Conservation (phyloP, 2,888 invertebrate genomes). For the Fragum whitleyi region DNA sequence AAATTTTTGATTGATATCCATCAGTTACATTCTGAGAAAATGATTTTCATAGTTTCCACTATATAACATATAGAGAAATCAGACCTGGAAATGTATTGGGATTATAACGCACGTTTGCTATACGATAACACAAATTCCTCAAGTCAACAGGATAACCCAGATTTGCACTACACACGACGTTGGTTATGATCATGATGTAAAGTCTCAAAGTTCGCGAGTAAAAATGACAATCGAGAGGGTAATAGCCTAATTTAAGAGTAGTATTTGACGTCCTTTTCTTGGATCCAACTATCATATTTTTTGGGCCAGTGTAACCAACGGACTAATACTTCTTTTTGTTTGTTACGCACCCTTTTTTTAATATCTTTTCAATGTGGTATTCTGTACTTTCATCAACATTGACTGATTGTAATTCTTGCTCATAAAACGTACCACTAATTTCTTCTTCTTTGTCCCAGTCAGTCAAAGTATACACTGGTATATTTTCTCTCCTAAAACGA, state of each 20-base stretch:
- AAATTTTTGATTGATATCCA: no score
- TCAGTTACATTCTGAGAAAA: no score
- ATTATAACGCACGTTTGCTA: conserved; percentile 26
- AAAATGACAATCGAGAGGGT: neutral
- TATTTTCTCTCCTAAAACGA: conserved; percentile 30
- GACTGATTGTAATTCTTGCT: conserved; percentile 42
- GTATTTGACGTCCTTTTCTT: conserved; percentile 35
- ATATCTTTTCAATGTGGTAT: conserved; percentile 44
- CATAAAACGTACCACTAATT: conserved; percentile 51
- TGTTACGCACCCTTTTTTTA: conserved; percentile 31
- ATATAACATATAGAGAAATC: no score
- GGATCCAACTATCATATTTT: conserved; percentile 52
- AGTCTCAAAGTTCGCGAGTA: neutral
- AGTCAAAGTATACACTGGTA: conserved; percentile 35
- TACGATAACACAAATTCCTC: neutral
- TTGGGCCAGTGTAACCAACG: conserved; percentile 57
- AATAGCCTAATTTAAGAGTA: neutral
- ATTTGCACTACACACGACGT: conserved; percentile 29
- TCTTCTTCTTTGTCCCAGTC: conserved; percentile 38
- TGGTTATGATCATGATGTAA: conserved; percentile 30
- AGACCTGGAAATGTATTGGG: conserved; percentile 31
- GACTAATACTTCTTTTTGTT: conserved; percentile 45
- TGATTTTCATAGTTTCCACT: no score
- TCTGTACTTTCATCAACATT: conserved; percentile 29
- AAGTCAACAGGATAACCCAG: conserved; percentile 19